Percentiles rank a stretch among this genome's conserved stretches.
phyloP scores from a whole-genome alignment of 2,888 invertebrate genomes.

The Apotomis turbidana region DNA sequence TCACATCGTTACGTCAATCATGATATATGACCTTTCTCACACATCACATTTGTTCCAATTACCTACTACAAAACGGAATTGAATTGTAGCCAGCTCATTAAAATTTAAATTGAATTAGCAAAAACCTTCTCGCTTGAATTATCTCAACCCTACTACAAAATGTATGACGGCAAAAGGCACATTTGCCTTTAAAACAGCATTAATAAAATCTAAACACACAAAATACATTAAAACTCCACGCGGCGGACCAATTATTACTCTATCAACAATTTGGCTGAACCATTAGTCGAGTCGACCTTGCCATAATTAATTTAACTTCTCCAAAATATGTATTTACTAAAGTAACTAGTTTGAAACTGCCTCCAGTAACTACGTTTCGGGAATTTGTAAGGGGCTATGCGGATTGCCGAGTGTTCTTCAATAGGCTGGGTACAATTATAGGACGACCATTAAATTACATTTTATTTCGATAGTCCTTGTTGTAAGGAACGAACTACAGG shows the following conservation, averaged over 20 bases:
- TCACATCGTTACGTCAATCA: no score
- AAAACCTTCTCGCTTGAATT: slow-evolving; percentile 3
- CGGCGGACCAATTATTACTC: slow-evolving; percentile 55
- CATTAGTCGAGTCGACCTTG: slow-evolving; percentile 60
- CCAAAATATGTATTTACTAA: slow-evolving; percentile 38
- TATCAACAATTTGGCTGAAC: slow-evolving; percentile 60
- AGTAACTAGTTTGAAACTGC: slow-evolving; percentile 54
- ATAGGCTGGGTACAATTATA: no score
- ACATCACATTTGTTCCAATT: not conserved
- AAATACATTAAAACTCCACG: slow-evolving; percentile 57
- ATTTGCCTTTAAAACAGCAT: slow-evolving; percentile 33
- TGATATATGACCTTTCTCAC: not conserved
- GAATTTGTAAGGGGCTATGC: slow-evolving; percentile 8
- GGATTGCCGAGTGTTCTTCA: not conserved
- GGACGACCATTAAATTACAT: no score
- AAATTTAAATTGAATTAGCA: slow-evolving; percentile 17
- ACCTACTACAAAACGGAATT: not conserved
- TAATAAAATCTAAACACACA: slow-evolving; percentile 52
- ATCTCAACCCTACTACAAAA: slow-evolving; percentile 30
- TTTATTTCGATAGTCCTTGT: no score
- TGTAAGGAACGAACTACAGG: no score
- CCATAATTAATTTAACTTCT: slow-evolving; percentile 63
- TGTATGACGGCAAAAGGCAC: slow-evolving; percentile 26
- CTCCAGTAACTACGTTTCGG: slow-evolving; percentile 43
- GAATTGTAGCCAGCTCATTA: slow-evolving; percentile 1